Evolutionary conservation across 1,140 invertebrate genomes (phyloP).

Genomic region (Tetragnatha versicolor): DNA sequence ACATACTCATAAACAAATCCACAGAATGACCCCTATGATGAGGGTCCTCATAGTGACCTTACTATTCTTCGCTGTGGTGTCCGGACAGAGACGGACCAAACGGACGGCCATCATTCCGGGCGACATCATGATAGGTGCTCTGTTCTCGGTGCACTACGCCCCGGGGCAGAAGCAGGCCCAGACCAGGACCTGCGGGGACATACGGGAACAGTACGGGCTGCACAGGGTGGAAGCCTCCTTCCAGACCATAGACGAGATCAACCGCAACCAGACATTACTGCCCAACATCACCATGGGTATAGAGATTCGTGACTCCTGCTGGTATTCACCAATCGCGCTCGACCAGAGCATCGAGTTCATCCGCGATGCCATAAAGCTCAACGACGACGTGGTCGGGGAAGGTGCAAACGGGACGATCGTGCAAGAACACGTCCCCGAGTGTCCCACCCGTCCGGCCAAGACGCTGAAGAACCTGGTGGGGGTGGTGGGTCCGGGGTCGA

Average conservation of each 20-base stretch:
- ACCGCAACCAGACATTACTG: slow-evolving; percentile 65
- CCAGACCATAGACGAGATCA: slow-evolving; percentile 69
- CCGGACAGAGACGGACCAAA: slow-evolving; percentile 33
- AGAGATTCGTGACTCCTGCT: slow-evolving; percentile 82
- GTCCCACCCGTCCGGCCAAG: slow-evolving; percentile 57
- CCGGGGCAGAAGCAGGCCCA: slow-evolving; percentile 69
- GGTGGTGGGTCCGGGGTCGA: slow-evolving; percentile 75
- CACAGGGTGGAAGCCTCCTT: slow-evolving; percentile 78
- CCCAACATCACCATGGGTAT: slow-evolving; percentile 75
- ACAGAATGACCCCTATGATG: not conserved
- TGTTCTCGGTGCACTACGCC: slow-evolving; percentile 77
- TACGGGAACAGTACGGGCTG: slow-evolving; percentile 80
- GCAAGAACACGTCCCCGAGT: slow-evolving; percentile 42
- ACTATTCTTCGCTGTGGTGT: not conserved
- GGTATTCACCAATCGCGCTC: slow-evolving; percentile 76
- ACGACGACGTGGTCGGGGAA: slow-evolving; percentile 47
- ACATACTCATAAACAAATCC: not conserved
- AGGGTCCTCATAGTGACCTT: not conserved
- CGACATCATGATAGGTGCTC: slow-evolving; percentile 76
- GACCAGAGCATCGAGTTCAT: slow-evolving; percentile 81
- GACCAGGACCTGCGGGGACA: slow-evolving; percentile 70
- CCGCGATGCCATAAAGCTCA: slow-evolving; percentile 72
- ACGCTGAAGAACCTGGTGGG: slow-evolving; percentile 71
- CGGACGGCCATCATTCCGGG: slow-evolving; percentile 63
- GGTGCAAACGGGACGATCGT: not conserved